Base-by-base conservation (phyloP, 2,888 invertebrate genomes). In the Tipula helvola region DNA sequence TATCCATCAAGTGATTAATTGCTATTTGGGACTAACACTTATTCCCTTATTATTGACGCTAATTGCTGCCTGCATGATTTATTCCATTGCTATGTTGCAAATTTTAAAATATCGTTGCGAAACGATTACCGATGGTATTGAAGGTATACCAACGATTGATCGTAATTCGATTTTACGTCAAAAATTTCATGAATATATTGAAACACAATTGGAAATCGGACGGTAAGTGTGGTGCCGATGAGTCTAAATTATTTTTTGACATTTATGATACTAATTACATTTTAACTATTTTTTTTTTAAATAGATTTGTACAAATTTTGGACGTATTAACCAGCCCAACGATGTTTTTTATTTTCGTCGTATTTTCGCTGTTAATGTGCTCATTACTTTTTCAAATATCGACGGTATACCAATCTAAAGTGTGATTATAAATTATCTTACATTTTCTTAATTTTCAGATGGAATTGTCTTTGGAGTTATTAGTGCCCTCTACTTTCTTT, bases 291-390 rank as follows among this genome's bases (percentile, higher is more conserved):
- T 4, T 84, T 16, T 16, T 85, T 85, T n/a, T n/a, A n/a, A n/a
- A 5, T 12, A 86, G 86, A 44, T 86, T 28, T 52, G 47, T 86
- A 0, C 36, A 52, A 83, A 44, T 41, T 12, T 39, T 87, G 16
- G 36, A 85, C 16, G 36, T 18, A n/a, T 84, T 87, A n/a, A 86
- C 87, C 41, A 52, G 86, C 10, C 18, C 71, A 36, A 18, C 87
- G 13, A 36, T 87, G 39, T 86, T 87, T 57, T 10, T 87, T 12
- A 86, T 86, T 71, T 87, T 87, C 83, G 57, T 86, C 57, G 36
- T 86, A 36, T 87, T 86, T 57, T 87, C 87, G 5, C n/a, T 87
- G 18, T 41, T 87, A 10, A 5, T 87, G n/a, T 87, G 87, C 36
- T 44, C 44, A n/a, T 13, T 87, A 13, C 36, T 87, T 5, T 87